These are phyloP conservation scores for Acipenser transmontanus DNA, from an alignment of 2,797 vertebrate genomes.

Conservation along the genomic window DNA sequence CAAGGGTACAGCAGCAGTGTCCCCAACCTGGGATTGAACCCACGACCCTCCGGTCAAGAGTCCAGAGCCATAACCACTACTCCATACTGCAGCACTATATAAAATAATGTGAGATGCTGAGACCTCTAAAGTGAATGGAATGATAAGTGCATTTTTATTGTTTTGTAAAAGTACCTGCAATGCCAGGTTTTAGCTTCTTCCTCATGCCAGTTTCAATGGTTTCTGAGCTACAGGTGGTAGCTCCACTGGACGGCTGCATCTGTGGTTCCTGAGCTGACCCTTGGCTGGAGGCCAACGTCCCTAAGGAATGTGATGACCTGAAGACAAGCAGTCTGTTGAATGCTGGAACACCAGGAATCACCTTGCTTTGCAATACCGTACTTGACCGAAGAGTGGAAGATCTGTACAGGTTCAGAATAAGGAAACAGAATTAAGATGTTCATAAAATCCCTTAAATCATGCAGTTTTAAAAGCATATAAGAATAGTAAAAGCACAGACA, in stretches of 20 bases:
- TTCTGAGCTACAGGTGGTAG: conserved; percentile 16
- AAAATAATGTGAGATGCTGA: neutral
- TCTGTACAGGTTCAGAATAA: conserved; percentile 25
- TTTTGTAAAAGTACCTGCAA: conserved; percentile 13
- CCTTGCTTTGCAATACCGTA: conserved; percentile 20
- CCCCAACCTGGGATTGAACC: neutral
- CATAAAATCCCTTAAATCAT: neutral
- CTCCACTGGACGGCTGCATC: conserved; percentile 16
- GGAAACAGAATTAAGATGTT: neutral
- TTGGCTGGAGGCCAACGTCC: conserved; percentile 11
- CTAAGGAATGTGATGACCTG: conserved; percentile 19
- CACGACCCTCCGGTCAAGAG: neutral
- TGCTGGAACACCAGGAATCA: conserved; percentile 32
- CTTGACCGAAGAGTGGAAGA: conserved; percentile 14
- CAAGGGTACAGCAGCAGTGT: neutral
- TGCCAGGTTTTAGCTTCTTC: conserved; percentile 6
- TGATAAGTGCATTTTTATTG: neutral
- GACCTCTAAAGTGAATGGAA: too few relatives aligned
- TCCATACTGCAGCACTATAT: neutral
- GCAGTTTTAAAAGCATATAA: neutral
- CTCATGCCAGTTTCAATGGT: conserved; percentile 11
- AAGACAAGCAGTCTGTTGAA: conserved; percentile 21
- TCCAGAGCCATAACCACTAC: neutral
- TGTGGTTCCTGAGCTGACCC: conserved; percentile 21
- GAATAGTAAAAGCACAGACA: neutral